Evolutionary conservation across 2,888 invertebrate species (phyloP), one percentile per base, ranked within the genome.

Genomic region (Plagiodera versicolora): DNA sequence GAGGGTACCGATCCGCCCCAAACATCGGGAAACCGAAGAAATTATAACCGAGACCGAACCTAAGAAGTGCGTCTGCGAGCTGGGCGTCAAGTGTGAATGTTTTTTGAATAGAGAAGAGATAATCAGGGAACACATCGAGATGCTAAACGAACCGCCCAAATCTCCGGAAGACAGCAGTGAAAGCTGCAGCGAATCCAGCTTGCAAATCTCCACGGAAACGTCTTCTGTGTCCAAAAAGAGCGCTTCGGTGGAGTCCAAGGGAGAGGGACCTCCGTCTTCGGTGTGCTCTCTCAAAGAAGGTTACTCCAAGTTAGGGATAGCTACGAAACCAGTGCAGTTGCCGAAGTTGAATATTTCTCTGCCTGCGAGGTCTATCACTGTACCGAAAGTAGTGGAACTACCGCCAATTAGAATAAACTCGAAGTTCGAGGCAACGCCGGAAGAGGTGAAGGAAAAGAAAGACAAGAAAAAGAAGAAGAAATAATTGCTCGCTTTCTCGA

Each of bases 291-390:
- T 58, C 1, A 58, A 28, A 17, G 55, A 61, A 39, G 58, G 51
- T 6, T 54, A 50, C 18, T 61, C 61, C 11, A 58, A 45, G 8
- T 51, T 11, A 28, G 20, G 24, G 28, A 24, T 19, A 0, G 46
- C 11, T 14, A 17, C 10, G 16, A 39, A 50, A 17, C 47, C 24
- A 9, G 19, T 49, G 10, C 19, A 16, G 3, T 49, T 61, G 18
- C 61, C 61, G 1, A 58, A 53, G 46, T 44, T 61, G 18, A 53
- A 61, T 18, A 45, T 61, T 6, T 54, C 49, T 17, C 18, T 49
- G 48, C 54, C 53, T 0, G 16, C 11, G 4, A 53, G 54, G 20
- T 14, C 17, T 8, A 16, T 44, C 2, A 9, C n/a, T 18, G 4
- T 17, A 8, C 20, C 45, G 3, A 47, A 30, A 2, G 11, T 32